Base-by-base conservation (phyloP, 2,797 vertebrate species). In the Picus viridis region DNA sequence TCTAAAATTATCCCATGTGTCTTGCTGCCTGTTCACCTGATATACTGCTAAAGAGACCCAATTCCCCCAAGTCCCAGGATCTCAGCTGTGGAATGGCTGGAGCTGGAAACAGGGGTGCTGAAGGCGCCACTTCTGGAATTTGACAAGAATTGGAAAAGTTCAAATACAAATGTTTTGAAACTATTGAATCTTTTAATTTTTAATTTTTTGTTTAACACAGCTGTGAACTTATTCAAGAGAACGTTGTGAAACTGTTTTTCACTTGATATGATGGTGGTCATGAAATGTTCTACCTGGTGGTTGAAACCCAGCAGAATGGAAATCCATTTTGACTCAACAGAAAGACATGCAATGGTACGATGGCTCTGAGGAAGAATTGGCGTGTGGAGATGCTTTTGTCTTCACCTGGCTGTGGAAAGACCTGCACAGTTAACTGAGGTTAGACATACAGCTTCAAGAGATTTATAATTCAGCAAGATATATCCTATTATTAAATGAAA, bases 1-100 rank as follows among this genome's bases (percentile, higher is more conserved):
- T 90, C 74, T 88, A 86, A 94, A 91, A 76, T 80, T 70, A 90
- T 76, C 10, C 34, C 24, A 12, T 59, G 18, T 61, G 56, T 88
- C 27, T 70, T 89, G 32, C 30, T 88, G 61, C 11, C 67, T 43
- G 5, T 83, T 90, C 64, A 92, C 71, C 88, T 94, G 65, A 61
- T 51, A 56, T 3, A 56, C 30, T 54, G 24, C 20, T 75, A 32
- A 59, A 68, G 30, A 30, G 7, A 47, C 17, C 2, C 3, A 68
- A 10, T 6, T 83, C 12, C 12, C 19, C 26, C 17, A 54, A 23
- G 30, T 41, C 29, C 12, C n/a, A 54, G 36, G 12, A 7, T 45
- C 10, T 27, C 29, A 62, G 8, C 15, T 6, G 1, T 2, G 1
- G 22, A 20, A 22, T 43, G 30, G 9, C 7, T 23, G 77, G 39